phyloP scores from a whole-genome alignment of 2,888 invertebrate species.

The Chrysodeixis includens region DNA sequence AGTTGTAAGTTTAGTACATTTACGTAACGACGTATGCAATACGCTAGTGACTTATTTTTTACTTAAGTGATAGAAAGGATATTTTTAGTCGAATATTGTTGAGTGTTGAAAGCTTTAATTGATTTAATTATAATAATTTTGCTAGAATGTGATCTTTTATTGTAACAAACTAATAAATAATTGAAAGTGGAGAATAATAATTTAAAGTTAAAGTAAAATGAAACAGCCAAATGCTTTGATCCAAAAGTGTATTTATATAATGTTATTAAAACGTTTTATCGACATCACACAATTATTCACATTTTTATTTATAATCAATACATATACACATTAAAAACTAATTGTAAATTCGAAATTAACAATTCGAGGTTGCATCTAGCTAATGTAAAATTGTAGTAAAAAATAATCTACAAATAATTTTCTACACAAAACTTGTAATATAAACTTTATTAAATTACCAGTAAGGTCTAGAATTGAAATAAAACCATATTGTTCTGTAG shows the following conservation, averaged over 20 bases:
- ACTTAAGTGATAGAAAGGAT: constrained; percentile 16
- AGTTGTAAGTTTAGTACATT: constrained; percentile 7
- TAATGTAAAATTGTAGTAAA: constrained; percentile 12
- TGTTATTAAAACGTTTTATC: constrained; percentile 82
- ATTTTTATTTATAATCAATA: constrained; percentile 71
- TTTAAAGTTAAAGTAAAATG: constrained; percentile 36
- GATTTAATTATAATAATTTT: constrained; percentile 55
- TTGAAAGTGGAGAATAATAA: not conserved
- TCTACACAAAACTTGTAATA: not conserved
- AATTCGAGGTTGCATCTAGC: constrained; percentile 53
- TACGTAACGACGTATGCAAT: constrained; percentile 32
- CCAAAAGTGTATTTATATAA: constrained; percentile 86
- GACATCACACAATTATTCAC: constrained; percentile 88
- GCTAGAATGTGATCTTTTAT: constrained; percentile 41
- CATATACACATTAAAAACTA: constrained; percentile 79
- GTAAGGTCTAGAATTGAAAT: not conserved
- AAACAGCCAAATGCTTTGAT: constrained; percentile 73
- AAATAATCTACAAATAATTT: not conserved
- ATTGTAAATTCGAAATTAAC: constrained; percentile 86
- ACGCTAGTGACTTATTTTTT: constrained; percentile 29
- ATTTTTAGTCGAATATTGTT: constrained; percentile 39
- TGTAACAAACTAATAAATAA: constrained; percentile 6
- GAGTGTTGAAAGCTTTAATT: constrained; percentile 62
- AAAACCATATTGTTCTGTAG: constrained; percentile 1
- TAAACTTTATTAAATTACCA: not conserved